These are phyloP conservation scores for Craniophora ligustri DNA, from an alignment of 2,888 invertebrate species.

Conservation along the genomic window DNA sequence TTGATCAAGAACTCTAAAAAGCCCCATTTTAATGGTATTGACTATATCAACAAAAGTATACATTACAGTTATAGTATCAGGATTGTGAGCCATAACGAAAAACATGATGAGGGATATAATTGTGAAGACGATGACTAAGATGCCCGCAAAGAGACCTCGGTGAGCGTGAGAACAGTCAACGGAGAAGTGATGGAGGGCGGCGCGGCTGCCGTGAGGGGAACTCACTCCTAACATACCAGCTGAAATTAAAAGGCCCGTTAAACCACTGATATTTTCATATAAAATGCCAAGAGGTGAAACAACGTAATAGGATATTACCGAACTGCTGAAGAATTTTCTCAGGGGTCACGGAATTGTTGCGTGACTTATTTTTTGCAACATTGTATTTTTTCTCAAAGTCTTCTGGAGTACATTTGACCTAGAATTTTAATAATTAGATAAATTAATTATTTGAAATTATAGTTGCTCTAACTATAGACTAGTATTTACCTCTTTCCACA, in stretches of 20 bases:
- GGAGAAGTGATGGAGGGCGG: constrained; percentile 90
- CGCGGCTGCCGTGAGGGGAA: constrained; percentile 78
- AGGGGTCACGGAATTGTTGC: constrained; percentile 84
- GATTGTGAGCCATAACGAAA: constrained; percentile 93
- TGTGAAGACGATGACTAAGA: constrained; percentile 93
- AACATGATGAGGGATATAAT: constrained; percentile 96
- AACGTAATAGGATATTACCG: constrained; percentile 64
- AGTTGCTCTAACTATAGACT: neutral
- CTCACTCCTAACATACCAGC: constrained; percentile 88
- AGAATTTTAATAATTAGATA: constrained; percentile 36
- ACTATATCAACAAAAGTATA: constrained; percentile 23
- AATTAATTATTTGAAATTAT: neutral
- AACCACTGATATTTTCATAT: neutral
- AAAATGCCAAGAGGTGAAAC: neutral
- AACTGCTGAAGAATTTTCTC: constrained; percentile 86
- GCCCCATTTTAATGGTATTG: neutral
- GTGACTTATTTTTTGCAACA: constrained; percentile 76
- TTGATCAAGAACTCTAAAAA: no score
- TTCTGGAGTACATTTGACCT: constrained; percentile 84
- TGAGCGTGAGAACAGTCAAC: constrained; percentile 96
- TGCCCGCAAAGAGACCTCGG: constrained; percentile 92
- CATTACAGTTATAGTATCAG: constrained; percentile 87
- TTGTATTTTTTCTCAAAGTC: constrained; percentile 82
- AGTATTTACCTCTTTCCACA: constrained; percentile 94
- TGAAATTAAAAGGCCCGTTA: constrained; percentile 60